Base-by-base conservation (phyloP, 2,113 vertebrate genomes). In the Apaloderma vittatum region DNA sequence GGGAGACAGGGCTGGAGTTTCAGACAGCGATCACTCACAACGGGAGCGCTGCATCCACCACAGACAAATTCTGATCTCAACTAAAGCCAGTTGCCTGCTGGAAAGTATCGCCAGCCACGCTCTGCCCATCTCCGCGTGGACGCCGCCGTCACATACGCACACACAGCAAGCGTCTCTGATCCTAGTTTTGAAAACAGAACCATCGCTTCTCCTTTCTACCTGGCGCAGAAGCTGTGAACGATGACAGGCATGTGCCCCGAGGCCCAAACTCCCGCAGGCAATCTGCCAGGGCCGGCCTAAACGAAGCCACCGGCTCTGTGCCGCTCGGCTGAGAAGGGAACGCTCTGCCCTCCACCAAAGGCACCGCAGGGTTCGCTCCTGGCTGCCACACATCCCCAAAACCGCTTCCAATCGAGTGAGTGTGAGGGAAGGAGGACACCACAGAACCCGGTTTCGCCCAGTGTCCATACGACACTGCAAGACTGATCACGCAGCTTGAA, bases 1-100 rank as follows among this genome's bases (percentile, higher is more conserved):
- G 61, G 63, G 36, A 95, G 75, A 63, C 88, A 83, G 43, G 59
- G 79, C 87, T 91, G 82, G 88, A 88, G 59, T 61, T 96, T 82
- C 70, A 93, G 62, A 65, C 40, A 67, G 32, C 72, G 92, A 86
- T 77, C 90, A 88, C 15, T 86, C 58, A 70, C 26, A 2, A 46
- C 29, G 54, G 52, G 59, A 68, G 49, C 11, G 46, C 49, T 75
- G 59, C 55, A 90, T 55, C 91, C 16, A 7, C 59, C 59, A 37
- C 72, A 90, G 29, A 86, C 16, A 23, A 66, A 76, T 51, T 73
- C 59, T 65, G 30, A 49, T 57, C 66, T 58, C 70, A 74, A 30
- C 45, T 52, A 18, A 74, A 76, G n/a, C n/a, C 57, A 62, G 49
- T 49, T 43, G 62, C 49, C n/a, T n/a, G 15, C 49, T 76, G 9